Base-by-base conservation (phyloP, 1,140 invertebrate genomes). In the Cyrtorhinus lividipennis region DNA sequence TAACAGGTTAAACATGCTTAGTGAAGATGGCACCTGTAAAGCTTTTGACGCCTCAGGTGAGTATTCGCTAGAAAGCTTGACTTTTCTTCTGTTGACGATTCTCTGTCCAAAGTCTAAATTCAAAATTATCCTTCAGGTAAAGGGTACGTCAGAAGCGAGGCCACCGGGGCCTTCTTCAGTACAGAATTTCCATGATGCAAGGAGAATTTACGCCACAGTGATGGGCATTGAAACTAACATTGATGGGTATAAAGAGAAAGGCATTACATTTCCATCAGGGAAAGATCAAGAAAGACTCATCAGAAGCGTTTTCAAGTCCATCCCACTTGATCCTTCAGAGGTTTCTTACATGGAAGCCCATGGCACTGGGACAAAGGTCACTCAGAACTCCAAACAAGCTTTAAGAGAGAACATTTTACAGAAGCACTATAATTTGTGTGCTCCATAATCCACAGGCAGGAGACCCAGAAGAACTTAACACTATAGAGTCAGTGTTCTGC, bases 381-480 rank as follows among this genome's bases (percentile, higher is more conserved):
- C 30, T 38, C 30, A 8, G 5, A 38, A 38, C 5, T 38, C 15
- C 30, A 38, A 38, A 38, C 15, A 38, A 5, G 15, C 5, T 38
- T 5, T 38, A 38, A 8, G 30, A 15, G 30, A 38, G 30, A 38
- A 38, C n/a, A n/a, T n/a, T n/a, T n/a, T n/a, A n/a, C n/a, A n/a
- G n/a, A n/a, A n/a, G n/a, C n/a, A n/a, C n/a, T n/a, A n/a, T n/a
- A n/a, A n/a, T n/a, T n/a, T n/a, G n/a, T n/a, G n/a, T n/a, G n/a
- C n/a, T 38, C 15, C 5, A 38, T 38, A 15, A 38, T 38, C 30
- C 30, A 38, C 30, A 70, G 72, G 82, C 85, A 15, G 92, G 95
- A 22, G 95, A 99, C 77, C 93, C 94, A 0, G 88, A 97, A 73
- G 95, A 98, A 78, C 83, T 95, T 0, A 95, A 95, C 71, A 87